Evolutionary conservation across 2,797 vertebrate genomes (phyloP), one percentile per base, ranked within the genome.

Genomic region (Protosalanx chinensis): DNA sequence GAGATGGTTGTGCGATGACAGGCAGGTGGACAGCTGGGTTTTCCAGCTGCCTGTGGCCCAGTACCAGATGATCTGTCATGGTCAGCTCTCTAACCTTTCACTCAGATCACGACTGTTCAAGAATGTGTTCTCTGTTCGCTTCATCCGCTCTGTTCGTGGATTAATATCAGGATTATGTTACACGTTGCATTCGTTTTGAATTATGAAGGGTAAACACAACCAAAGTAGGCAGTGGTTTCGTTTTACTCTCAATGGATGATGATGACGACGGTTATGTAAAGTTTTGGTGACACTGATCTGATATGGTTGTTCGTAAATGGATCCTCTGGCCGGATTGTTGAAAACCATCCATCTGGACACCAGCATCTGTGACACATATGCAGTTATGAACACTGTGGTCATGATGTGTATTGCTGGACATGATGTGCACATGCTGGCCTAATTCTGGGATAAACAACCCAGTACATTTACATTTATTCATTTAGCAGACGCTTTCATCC

Each of bases 1-100:
- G 69, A 74, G 76, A 76, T 73, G 70, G 73, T 79, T 70, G 56
- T 64, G 76, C 67, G 72, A 78, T 78, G 76, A 74, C 69, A 41
- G 37, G 49, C 66, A 20, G 57, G 33, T 59, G 29, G 68, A 67
- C 79, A 76, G 78, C 79, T 76, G 79, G 79, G 27, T 15, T 4
- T 69, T 71, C 72, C 74, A 76, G 79, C 75, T 81, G 79, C 74
- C 76, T 71, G 32, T 16, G 37, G 71, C 61, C 66, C 67, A n/a
- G 53, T 2, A 59, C 30, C 69, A 65, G 65, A 70, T 72, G 72
- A 72, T 70, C 67, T 32, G 65, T 70, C 67, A 58, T 74, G 61
- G 75, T 49, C 66, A 18, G 63, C 30, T 59, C 67, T 46, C 41
- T 46, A 8, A 3, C 41, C 41, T 1, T 46, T 46, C 7, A 12